Evolutionary conservation across 2,888 invertebrate genomes (phyloP), one percentile per base, ranked within the genome.

Genomic region (Conistra vaccinii): DNA sequence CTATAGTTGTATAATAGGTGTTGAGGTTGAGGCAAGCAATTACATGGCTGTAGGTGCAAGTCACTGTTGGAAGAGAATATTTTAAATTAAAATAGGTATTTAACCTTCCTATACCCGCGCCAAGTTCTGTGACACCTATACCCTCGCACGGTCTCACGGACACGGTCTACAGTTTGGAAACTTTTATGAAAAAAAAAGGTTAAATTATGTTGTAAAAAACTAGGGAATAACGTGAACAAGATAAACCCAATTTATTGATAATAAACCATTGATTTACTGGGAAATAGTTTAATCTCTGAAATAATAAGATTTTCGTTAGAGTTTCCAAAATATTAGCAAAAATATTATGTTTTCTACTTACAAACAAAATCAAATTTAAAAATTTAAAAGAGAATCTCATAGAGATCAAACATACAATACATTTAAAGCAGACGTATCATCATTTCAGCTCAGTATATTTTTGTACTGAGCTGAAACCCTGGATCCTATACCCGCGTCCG

Each of bases 1-100:
- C 29, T 35, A 29, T 20, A 29, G 39, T 78, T 53, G 14, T 45
- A 14, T 48, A 60, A 60, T 48, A 53, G 14, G 17, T 78, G 80
- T 77, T 51, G 61, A 62, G 55, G 72, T 57, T 62, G 61, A 78
- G 0, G 23, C 48, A 53, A 14, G 45, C 32, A 10, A 51, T 62
- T 70, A 70, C 32, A 48, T 48, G n/a, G 10, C 26, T 53, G 10
- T 3, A 48, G 29, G 7, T 17, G 39, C 20, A 39, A 45, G 7
- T 42, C 26, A 14, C 60, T 29, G 45, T 35, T 20, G 7, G n/a
- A 60, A 2, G 32, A 61, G 0, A 45, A 35, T 48, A 35, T 45
- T 61, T 53, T 23, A 23, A 26, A 23, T 48, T 35, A 26, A 61
- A 23, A n/a, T 61, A n/a, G 6, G 61, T n/a, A 61, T 62, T n/a